phyloP scores from a whole-genome alignment of 2,113 vertebrate species.

The Kryptolebias marmoratus region DNA sequence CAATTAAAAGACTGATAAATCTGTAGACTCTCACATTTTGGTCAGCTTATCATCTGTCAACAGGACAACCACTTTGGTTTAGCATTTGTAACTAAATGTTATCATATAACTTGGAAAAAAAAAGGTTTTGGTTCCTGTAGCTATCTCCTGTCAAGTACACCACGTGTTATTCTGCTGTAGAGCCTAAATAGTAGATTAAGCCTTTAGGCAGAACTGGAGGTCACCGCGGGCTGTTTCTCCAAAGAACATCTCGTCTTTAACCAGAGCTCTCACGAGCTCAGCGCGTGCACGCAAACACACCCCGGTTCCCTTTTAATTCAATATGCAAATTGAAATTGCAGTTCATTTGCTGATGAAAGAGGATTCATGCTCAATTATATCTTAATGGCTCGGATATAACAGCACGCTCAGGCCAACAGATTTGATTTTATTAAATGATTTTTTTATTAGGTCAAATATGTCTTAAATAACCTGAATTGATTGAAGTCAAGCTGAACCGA shows the following conservation, averaged over 20 bases:
- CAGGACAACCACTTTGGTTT: conserved; percentile 23
- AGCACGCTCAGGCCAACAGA: conserved; percentile 41
- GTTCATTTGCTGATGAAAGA: conserved; percentile 76
- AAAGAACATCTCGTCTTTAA: conserved; percentile 53
- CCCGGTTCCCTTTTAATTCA: conserved; percentile 63
- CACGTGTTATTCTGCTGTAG: conserved; percentile 34
- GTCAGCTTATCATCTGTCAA: background rate
- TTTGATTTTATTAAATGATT: conserved; percentile 50
- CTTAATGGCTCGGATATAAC: conserved; percentile 69
- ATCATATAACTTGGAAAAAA: conserved; percentile 24
- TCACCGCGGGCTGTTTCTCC: conserved; percentile 56
- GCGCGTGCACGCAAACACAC: background rate
- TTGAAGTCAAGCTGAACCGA: conserved; percentile 45
- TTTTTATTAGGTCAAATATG: conserved; percentile 63
- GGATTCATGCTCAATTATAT: conserved; percentile 72
- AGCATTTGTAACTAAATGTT: conserved; percentile 21
- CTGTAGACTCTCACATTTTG: background rate
- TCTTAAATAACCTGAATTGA: conserved; percentile 52
- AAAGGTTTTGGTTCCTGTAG: conserved; percentile 16
- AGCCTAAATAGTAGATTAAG: conserved; percentile 55
- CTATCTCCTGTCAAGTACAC: conserved; percentile 5
- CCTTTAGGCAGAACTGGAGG: conserved; percentile 47
- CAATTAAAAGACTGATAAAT: conserved; percentile 18
- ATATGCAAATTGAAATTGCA: conserved; percentile 70
- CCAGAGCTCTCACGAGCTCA: conserved; percentile 27